Conservation (phyloP, 2,797 vertebrate species). For the Xenentodon cancila region DNA sequence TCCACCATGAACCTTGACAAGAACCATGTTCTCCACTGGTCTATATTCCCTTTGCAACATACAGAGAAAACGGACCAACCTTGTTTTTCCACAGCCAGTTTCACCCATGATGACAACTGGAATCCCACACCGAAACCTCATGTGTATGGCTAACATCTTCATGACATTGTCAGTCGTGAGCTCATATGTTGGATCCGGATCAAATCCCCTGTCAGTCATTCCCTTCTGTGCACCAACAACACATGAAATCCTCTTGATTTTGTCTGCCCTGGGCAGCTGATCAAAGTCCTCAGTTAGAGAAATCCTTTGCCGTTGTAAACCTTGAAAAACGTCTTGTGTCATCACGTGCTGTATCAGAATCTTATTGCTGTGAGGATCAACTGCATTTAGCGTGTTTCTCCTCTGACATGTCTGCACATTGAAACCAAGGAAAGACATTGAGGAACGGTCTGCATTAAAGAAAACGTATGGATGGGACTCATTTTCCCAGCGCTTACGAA, state of each 20-base stretch:
- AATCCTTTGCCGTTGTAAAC: slow-evolving; percentile 75
- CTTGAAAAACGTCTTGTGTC: slow-evolving; percentile 68
- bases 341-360: slow-evolving; percentile 78
- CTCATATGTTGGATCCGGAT: slow-evolving; percentile 85
- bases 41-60: slow-evolving; percentile 75
- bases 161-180: slow-evolving; percentile 85
- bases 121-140: slow-evolving; percentile 85
- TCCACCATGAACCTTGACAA: slow-evolving; percentile 85
- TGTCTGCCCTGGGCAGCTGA: slow-evolving; percentile 64
- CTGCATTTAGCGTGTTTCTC: slow-evolving; percentile 55
- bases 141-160: slow-evolving; percentile 87
- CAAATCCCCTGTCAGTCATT: slow-evolving; percentile 52
- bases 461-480: slow-evolving; percentile 85
- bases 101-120: slow-evolving; percentile 88
- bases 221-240: slow-evolving; percentile 78
- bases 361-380: slow-evolving; percentile 66
- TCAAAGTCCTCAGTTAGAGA: slow-evolving; percentile 82
- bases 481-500: slow-evolving; percentile 81
- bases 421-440: slow-evolving; percentile 87
- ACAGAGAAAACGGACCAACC: slow-evolving; percentile 84
- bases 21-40: slow-evolving; percentile 78
- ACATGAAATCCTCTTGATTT: slow-evolving; percentile 78
- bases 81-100: slow-evolving; percentile 85
- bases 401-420: slow-evolving; percentile 51
- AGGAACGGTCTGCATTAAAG: slow-evolving; percentile 81